A percentile compares a stretch with the other conserved stretches of the same genome.
Conservation (phyloP, 2,797 vertebrate genomes). For the Hylomyscus alleni region DNA sequence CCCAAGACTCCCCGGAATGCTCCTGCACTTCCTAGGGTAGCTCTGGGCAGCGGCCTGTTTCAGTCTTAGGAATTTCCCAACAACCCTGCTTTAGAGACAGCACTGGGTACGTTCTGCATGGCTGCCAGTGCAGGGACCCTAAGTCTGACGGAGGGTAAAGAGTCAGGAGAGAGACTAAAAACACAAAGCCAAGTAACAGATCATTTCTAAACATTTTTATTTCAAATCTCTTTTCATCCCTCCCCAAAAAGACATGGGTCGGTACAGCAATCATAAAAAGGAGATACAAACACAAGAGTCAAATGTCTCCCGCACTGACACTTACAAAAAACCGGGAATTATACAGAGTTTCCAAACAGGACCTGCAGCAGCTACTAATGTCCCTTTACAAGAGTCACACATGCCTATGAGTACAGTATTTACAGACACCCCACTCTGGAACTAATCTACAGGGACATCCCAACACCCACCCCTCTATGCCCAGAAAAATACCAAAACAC, state of each 20-base stretch:
- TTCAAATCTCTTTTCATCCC: conserved; percentile 87
- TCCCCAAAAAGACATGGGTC: conserved; percentile 82
- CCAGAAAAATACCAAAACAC: conserved; percentile 88
- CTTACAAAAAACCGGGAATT: conserved; percentile 83
- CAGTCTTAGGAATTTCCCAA: not conserved
- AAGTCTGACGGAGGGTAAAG: fast-evolving
- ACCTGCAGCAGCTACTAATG: not conserved
- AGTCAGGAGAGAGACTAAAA: not conserved
- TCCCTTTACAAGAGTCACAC: conserved; percentile 86
- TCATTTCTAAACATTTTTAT: conserved; percentile 87
- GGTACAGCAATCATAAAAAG: conserved; percentile 87
- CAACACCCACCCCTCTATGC: conserved; percentile 65
- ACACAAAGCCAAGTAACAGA: conserved; percentile 29
- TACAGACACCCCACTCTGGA: conserved; percentile 85
- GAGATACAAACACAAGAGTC: conserved; percentile 88
- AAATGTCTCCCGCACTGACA: conserved; percentile 85
- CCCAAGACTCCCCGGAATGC: not conserved
- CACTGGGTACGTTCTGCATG: not conserved
- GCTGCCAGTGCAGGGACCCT: not conserved
- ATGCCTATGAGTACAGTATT: conserved; percentile 88
- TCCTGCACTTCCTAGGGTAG: not conserved
- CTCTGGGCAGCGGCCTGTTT: not conserved
- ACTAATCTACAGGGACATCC: conserved; percentile 83
- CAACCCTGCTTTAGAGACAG: not conserved
- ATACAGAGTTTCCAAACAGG: conserved; percentile 68